These are phyloP conservation scores for Eulemur rubriventer DNA, from an alignment of 2,797 vertebrate species.

Conservation along the genomic window DNA sequence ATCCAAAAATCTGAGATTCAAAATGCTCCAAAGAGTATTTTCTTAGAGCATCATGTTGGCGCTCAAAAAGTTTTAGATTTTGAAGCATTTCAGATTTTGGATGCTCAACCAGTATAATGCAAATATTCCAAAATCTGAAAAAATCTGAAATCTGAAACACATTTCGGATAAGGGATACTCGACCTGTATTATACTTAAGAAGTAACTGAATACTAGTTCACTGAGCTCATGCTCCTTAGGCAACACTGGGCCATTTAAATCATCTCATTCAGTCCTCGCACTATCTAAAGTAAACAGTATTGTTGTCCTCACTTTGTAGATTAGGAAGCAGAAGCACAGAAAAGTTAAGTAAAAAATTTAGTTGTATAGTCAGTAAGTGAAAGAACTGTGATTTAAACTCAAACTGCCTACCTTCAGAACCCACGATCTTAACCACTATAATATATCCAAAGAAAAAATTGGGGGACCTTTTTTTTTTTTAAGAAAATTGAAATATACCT, in stretches of 20 bases:
- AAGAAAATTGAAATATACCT: constrained; percentile 83
- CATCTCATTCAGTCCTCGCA: neutral
- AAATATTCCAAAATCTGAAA: neutral
- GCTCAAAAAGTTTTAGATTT: neutral
- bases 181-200: neutral
- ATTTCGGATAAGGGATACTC: neutral
- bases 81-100: neutral
- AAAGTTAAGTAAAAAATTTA: neutral
- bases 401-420: neutral
- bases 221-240: neutral
- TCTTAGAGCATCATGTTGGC: neutral
- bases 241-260: neutral
- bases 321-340: neutral
- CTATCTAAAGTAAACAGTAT: neutral
- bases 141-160: neutral
- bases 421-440: neutral
- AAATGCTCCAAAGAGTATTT: neutral
- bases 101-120: neutral
- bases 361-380: neutral
- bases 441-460: neutral
- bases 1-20: neutral
- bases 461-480: neutral
- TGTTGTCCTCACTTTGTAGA: neutral
- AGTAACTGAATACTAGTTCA: constrained; percentile 16
- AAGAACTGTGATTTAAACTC: neutral